Conservation (phyloP, 2,113 vertebrate species). For the Neodontobutis hainanensis region DNA sequence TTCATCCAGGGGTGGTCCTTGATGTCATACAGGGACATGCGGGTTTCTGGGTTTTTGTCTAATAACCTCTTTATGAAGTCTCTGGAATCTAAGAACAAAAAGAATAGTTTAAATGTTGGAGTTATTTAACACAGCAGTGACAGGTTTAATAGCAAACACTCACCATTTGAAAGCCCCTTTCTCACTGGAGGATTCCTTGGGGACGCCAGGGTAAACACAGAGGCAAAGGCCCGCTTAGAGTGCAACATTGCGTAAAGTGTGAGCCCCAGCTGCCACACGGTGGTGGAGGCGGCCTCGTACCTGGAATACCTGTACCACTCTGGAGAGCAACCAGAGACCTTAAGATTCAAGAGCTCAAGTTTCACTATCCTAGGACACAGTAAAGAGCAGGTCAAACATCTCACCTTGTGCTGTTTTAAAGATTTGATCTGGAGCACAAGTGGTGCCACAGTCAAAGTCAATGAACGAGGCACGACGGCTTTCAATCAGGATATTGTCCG, state of each 20-base stretch:
- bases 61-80: background rate
- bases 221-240: accelerated
- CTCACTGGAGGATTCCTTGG: background rate
- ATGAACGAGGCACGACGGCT: background rate
- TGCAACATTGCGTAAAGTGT: background rate
- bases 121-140: too few species aligned
- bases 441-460: background rate
- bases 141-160: too few species aligned
- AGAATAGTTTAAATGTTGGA: background rate
- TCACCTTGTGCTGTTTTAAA: background rate
- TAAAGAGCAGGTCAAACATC: background rate
- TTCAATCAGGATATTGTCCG: background rate
- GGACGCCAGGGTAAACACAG: accelerated
- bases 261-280: background rate
- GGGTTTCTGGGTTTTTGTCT: background rate
- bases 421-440: background rate
- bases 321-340: background rate
- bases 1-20: background rate
- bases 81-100: background rate
- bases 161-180: background rate
- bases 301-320: background rate
- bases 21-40: background rate
- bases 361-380: too few species aligned
- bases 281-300: background rate
- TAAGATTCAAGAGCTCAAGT: too few species aligned